Evolutionary conservation across 2,797 vertebrate species (phyloP), one percentile per base, ranked within the genome.

Genomic region (Enteromius unitaeniatus): DNA sequence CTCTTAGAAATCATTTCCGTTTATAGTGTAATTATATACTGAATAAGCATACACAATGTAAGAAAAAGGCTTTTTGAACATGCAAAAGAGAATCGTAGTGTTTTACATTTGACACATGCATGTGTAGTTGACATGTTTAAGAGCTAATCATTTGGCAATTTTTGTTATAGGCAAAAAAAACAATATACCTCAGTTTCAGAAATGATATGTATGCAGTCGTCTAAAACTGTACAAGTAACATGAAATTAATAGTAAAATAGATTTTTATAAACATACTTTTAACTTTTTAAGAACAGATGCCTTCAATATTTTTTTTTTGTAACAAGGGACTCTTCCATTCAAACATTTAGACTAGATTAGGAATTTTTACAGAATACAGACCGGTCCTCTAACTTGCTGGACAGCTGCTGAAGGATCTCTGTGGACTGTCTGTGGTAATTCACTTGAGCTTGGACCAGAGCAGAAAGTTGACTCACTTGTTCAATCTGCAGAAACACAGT

Each of bases 391-490:
- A 99, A 95, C 89, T 97, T 97, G 88, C 94, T 94, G 68, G 96
- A 96, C 89, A 99, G 97, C 91, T 96, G 95, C 87, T 98, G 96
- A 85, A 99, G 95, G 90, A 99, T 98, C 93, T 98, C 96, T 1
- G 96, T 90, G 2, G 98, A 96, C 82, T 98, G 97, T 90, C 94
- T 96, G 91, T 99, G 98, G 90, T 99, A 99, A 84, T 99, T 97
- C 93, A 98, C 93, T 92, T 99, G 98, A 82, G 98, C 97, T 64
- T 99, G 97, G 73, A 98, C 97, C 74, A 99, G 94, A 0, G 98
- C 96, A 10, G 97, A 93, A 58, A 99, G 95, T 92, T 99, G 98
- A 94, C 97, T 99, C 93, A 99, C 97, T 91, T 99, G 98, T 86
- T 99, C 98, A 53, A 99, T 96, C 96, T 99, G 93, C 88, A 88